Percentiles rank a stretch among this genome's conserved stretches.
These are phyloP conservation scores for Vidua chalybeata DNA, from an alignment of 2,113 vertebrate genomes.

Conservation along the genomic window DNA sequence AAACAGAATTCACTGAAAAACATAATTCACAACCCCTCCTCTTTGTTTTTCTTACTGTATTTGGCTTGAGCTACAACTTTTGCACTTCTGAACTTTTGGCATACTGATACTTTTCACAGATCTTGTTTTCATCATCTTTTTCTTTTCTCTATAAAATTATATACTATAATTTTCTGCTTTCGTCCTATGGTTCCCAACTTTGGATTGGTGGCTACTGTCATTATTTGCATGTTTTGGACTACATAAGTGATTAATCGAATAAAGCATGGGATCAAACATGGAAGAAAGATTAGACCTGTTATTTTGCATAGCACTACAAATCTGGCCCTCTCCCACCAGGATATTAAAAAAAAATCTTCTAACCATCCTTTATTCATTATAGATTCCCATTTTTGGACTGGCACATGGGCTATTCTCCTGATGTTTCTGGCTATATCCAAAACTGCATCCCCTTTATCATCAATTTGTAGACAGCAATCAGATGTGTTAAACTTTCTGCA, in stretches of 20 bases:
- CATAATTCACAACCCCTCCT: background rate
- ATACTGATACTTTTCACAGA: background rate
- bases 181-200: background rate
- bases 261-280: background rate
- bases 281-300: background rate
- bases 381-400: background rate
- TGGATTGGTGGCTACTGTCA: background rate
- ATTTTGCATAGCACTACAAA: background rate
- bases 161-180: background rate
- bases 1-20: background rate
- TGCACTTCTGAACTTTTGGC: background rate
- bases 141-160: background rate
- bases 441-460: background rate
- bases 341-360: background rate
- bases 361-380: background rate
- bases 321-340: background rate
- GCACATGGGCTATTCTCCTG: background rate
- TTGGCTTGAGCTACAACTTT: background rate
- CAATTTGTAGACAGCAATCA: background rate
- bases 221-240: background rate
- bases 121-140: background rate
- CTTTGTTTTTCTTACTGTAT: background rate
- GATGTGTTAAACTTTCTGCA: background rate
- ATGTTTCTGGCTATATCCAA: background rate
- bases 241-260: background rate